A percentile compares a stretch with the other conserved stretches of the same genome.
Evolutionary conservation across 2,888 invertebrate genomes (phyloP).

Genomic region (Oscheius sp.): DNA sequence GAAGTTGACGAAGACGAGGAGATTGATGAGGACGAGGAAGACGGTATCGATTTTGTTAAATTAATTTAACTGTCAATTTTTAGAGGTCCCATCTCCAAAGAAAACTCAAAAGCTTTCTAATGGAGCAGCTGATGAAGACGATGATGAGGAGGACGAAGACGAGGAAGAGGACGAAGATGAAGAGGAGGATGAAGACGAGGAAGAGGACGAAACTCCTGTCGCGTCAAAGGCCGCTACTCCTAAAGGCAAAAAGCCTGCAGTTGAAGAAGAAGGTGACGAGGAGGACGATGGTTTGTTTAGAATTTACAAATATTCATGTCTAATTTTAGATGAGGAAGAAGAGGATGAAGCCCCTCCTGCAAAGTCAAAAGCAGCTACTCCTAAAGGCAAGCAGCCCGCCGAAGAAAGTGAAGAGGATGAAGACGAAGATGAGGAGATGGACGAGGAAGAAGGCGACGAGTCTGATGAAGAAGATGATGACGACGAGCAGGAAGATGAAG

Average conservation of each 20-base stretch:
- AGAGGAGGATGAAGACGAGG: background rate
- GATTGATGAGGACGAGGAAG: conserved; percentile 41
- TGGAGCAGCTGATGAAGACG: background rate
- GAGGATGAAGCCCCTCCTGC: background rate
- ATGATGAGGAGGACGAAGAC: background rate
- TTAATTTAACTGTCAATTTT: background rate
- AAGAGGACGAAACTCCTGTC: conserved; percentile 7
- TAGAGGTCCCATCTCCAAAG: background rate
- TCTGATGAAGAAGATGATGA: conserved; percentile 13
- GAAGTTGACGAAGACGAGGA: conserved; percentile 27
- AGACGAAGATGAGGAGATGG: conserved; percentile 44
- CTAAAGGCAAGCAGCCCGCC: conserved; percentile 30
- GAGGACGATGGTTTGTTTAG: conserved; percentile 30
- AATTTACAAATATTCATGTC: background rate
- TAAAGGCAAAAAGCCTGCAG: background rate
- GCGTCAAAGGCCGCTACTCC: background rate
- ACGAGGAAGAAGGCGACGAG: conserved; percentile 47
- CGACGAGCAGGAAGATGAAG: conserved; percentile 48
- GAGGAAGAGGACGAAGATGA: background rate
- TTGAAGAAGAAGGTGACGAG: conserved; percentile 41
- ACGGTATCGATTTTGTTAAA: conserved; percentile 19
- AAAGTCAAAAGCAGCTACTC: background rate
- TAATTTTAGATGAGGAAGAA: conserved; percentile 2
- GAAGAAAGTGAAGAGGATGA: conserved; percentile 42
- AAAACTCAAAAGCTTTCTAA: background rate